Evolutionary conservation across 2,113 vertebrate genomes (phyloP).

Genomic region (Apus apus): DNA sequence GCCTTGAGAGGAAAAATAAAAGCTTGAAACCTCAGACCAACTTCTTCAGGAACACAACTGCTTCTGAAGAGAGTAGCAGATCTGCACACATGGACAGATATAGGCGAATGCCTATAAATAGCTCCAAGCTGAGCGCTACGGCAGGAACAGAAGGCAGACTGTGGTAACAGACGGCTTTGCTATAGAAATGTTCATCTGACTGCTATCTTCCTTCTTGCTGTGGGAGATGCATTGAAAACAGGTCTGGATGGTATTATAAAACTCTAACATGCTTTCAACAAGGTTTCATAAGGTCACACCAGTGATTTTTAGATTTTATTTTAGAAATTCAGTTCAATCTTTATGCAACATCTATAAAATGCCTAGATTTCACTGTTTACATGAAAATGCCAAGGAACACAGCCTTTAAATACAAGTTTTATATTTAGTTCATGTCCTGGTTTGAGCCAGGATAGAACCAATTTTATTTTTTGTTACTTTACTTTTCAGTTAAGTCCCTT

Average conservation of each 20-base stretch:
- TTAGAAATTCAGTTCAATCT: not conserved
- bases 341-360: not conserved
- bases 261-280: not conserved
- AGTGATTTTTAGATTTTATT: not conserved
- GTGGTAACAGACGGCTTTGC: constrained; percentile 1
- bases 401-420: not conserved
- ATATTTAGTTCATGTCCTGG: not conserved
- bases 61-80: constrained; percentile 28
- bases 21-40: not conserved
- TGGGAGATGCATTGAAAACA: not conserved
- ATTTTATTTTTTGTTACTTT: too few relatives aligned
- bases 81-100: not conserved
- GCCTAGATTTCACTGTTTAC: not conserved
- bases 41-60: constrained; percentile 21
- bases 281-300: not conserved
- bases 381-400: not conserved
- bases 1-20: constrained; percentile 1
- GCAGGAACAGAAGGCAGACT: constrained; percentile 49
- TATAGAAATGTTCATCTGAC: constrained; percentile 49
- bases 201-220: constrained; percentile 29
- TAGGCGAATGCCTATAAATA: constrained; percentile 37
- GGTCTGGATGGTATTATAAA: not conserved
- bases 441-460: too few relatives aligned
- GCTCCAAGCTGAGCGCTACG: not conserved
- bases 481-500: too few relatives aligned